These are phyloP conservation scores for Salticus scenicus DNA, from an alignment of 2,888 invertebrate genomes.

Conservation along the genomic window DNA sequence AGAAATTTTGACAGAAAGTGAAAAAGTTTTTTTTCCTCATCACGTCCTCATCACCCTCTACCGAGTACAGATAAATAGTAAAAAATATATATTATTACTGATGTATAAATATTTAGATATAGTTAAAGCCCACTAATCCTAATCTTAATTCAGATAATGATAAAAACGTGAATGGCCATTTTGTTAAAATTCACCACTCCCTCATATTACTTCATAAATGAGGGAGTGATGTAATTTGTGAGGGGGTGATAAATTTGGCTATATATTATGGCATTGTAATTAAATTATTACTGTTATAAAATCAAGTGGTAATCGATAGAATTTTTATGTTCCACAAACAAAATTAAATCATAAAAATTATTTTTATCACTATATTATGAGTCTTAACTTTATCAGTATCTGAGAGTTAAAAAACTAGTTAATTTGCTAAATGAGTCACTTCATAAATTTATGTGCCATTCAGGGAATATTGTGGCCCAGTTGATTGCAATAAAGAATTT, in stretches of 20 bases:
- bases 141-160: too few species aligned
- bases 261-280: neutral
- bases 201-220: too few species aligned
- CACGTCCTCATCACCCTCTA: too few species aligned
- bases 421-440: conserved; percentile 1
- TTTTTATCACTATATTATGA: too few species aligned
- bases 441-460: neutral
- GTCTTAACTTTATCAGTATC: neutral
- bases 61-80: too few species aligned
- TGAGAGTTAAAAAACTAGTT: too few species aligned
- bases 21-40: too few species aligned
- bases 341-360: neutral
- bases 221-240: too few species aligned
- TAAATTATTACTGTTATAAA: neutral
- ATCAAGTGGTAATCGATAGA: too few species aligned
- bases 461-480: neutral
- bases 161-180: neutral
- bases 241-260: neutral
- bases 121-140: too few species aligned
- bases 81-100: neutral
- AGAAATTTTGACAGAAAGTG: too few species aligned
- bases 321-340: neutral
- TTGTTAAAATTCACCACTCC: neutral
- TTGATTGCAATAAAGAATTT: neutral
- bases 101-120: neutral